These are phyloP conservation scores for Dexiosoma caninum DNA, from an alignment of 2,888 invertebrate species.

Conservation along the genomic window DNA sequence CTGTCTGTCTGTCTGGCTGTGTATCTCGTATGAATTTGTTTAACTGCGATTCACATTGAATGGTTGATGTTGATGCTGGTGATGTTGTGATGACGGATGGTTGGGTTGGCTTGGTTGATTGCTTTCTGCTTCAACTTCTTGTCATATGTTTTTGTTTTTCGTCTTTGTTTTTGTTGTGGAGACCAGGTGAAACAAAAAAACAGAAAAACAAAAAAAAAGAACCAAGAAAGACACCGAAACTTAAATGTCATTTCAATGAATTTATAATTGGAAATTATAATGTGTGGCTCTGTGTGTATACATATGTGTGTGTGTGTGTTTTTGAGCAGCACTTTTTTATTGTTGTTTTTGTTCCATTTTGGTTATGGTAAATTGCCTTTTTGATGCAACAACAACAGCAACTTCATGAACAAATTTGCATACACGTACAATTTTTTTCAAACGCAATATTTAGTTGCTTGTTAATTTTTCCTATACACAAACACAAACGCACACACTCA, in stretches of 20 bases:
- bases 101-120: constrained; percentile 55
- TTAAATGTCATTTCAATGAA: constrained; percentile 68
- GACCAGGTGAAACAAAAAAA: constrained; percentile 35
- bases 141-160: constrained; percentile 14
- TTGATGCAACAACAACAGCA: constrained; percentile 57
- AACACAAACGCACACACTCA: not conserved
- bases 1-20: not conserved
- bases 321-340: not conserved
- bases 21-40: constrained; percentile 8
- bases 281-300: no score
- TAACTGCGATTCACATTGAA: constrained; percentile 18
- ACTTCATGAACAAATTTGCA: constrained; percentile 64
- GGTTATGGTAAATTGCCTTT: constrained; percentile 65
- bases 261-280: constrained; percentile 69
- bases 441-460: constrained; percentile 54
- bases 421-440: constrained; percentile 48
- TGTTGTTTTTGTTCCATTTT: constrained; percentile 49
- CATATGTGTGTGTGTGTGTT: constrained; percentile 55
- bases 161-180: not conserved
- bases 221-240: constrained; percentile 44
- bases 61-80: no score
- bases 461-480: constrained; percentile 42
- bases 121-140: constrained; percentile 39
- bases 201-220: no score
- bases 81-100: constrained; percentile 57